Percentiles rank a stretch among this genome's conserved stretches.
phyloP scores from a whole-genome alignment of 2,113 vertebrate species.

The Heliornis fulica region DNA sequence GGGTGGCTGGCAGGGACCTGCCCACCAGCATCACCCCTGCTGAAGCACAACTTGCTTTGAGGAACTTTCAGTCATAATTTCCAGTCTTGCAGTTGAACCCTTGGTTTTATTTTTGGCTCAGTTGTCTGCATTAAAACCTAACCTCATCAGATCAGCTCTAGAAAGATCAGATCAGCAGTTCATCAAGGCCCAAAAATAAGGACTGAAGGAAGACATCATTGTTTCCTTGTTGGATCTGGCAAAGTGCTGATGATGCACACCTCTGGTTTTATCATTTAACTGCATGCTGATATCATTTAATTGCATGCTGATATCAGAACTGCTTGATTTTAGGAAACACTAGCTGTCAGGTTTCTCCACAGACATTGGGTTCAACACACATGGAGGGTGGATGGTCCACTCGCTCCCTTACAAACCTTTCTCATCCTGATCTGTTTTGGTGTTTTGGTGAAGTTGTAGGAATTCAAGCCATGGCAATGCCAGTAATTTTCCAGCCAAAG shows the following conservation, averaged over 20 bases:
- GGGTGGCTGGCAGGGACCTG: neutral
- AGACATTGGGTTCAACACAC: neutral
- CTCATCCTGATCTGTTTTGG: neutral
- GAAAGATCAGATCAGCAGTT: neutral
- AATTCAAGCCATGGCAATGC: neutral
- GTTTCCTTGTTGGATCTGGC: neutral
- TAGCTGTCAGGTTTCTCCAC: neutral
- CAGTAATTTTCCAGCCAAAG: neutral
- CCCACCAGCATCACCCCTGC: rapidly evolving
- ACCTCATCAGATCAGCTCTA: neutral
- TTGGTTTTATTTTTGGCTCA: neutral
- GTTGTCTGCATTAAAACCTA: neutral
- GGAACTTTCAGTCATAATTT: neutral
- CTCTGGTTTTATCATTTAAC: neutral
- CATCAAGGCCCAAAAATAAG: neutral
- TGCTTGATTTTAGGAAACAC: neutral
- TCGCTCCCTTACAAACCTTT: neutral
- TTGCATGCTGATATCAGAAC: neutral
- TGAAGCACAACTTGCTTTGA: neutral
- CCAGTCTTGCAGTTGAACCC: neutral
- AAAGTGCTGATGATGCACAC: neutral
- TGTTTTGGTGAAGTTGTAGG: neutral
- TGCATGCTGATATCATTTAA: neutral
- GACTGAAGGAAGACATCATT: neutral
- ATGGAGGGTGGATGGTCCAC: neutral